Evolutionary conservation across 1,140 invertebrate species (phyloP), one percentile per base, ranked within the genome.

Genomic region (Paracyclopina nana): DNA sequence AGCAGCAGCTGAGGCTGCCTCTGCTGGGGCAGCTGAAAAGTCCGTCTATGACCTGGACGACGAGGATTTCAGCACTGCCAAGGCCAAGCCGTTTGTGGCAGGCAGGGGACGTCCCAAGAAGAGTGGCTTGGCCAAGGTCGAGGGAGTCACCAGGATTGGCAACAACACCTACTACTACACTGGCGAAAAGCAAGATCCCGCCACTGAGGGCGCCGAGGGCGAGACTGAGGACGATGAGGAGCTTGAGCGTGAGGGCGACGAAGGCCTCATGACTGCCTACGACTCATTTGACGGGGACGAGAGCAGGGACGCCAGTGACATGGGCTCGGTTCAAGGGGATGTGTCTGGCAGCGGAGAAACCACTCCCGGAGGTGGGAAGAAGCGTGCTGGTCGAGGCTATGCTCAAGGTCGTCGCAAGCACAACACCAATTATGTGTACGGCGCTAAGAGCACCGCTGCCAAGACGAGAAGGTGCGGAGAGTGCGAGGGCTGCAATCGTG

Each of bases 101-200:
- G 34, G 34, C 2, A 16, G n/a, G 3, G 34, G 20, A 16, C 14
- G 14, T 38, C 34, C 14, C n/a, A 38, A 20, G 5, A 38, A 38
- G 34, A 20, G 20, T n/a, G 20, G 14, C n/a, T 38, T 38, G 34
- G 34, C 34, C 34, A 38, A 44, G 42, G 28, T 27, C 8, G 46
- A 48, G 9, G 27, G 27, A 11, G 46, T 48, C n/a, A 48, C 46
- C 14, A 48, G 29, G 27, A 16, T 48, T 9, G 46, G 46, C 4
- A 48, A 48, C 46, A 48, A 48, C n/a, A 48, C 29, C 24, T 48
- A 48, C 27, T 48, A 27, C 46, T 48, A 48, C 22, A 27, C 46
- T 11, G 46, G 46, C 3, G 24, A 22, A 2, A 28, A 38, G 34
- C 14, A 38, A 20, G 34, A 38, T n/a, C 4, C 9, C 8, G n/a